phyloP scores from a whole-genome alignment of 2,113 vertebrate species.

The Pterocles gutturalis region DNA sequence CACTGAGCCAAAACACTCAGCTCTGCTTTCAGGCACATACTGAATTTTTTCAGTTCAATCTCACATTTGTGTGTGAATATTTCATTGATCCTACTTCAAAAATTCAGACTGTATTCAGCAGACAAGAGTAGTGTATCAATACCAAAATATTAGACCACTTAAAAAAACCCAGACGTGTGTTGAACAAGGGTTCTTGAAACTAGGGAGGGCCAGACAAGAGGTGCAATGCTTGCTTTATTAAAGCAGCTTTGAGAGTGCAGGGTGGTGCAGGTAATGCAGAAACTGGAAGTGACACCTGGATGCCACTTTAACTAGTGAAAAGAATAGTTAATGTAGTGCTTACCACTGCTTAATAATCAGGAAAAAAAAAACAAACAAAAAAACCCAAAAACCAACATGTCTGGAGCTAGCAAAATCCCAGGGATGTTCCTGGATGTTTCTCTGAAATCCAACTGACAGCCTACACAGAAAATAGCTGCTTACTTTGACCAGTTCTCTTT shows the following conservation, averaged over 20 bases:
- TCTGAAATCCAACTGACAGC: neutral
- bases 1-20: neutral
- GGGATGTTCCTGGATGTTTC: neutral
- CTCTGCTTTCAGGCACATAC: neutral
- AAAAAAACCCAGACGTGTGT: neutral
- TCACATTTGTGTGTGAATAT: neutral
- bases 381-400: too few relatives aligned
- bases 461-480: neutral
- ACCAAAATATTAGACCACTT: neutral
- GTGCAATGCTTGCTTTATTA: neutral
- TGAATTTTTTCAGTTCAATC: neutral
- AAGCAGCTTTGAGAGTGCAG: conserved; percentile 14
- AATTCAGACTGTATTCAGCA: neutral
- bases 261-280: neutral
- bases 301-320: neutral
- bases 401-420: neutral
- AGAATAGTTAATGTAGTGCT: neutral
- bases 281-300: neutral
- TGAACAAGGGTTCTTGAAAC: neutral
- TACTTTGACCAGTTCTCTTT: neutral
- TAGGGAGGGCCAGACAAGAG: neutral
- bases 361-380: too few relatives aligned
- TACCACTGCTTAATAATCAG: neutral
- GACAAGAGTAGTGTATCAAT: neutral
- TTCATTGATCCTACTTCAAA: conserved; percentile 5